These are phyloP conservation scores for Papilio glaucus DNA, from an alignment of 1,140 invertebrate genomes.

Conservation along the genomic window DNA sequence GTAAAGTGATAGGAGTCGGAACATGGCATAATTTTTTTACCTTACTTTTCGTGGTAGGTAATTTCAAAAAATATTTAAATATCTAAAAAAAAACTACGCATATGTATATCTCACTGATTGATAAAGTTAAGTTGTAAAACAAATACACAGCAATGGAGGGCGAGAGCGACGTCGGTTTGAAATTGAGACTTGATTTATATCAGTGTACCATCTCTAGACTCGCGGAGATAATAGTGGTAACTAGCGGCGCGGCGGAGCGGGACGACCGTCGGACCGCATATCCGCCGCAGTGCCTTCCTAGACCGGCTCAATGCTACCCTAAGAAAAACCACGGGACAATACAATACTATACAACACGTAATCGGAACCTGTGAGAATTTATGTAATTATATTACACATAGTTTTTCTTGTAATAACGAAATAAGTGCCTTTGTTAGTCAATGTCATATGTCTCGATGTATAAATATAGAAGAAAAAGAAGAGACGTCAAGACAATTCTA, in stretches of 20 bases:
- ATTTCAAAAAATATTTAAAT: neutral
- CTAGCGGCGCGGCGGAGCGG: conserved; percentile 64
- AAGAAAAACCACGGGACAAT: conserved; percentile 41
- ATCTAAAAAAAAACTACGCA: neutral
- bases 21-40: too few relatives aligned
- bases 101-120: too few relatives aligned
- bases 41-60: too few relatives aligned
- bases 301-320: conserved; percentile 50
- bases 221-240: conserved; percentile 73
- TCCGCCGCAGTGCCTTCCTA: conserved; percentile 74
- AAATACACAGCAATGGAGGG: conserved; percentile 11
- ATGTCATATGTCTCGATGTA: too few relatives aligned
- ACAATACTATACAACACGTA: conserved; percentile 2
- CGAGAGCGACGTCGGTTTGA: conserved; percentile 24
- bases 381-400: conserved; percentile 5
- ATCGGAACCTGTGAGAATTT: conserved; percentile 22
- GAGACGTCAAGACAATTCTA: too few relatives aligned
- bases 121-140: conserved; percentile 27
- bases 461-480: too few relatives aligned
- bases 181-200: conserved; percentile 40
- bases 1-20: too few relatives aligned
- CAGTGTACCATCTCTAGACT: conserved; percentile 61
- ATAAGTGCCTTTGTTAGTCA: too few relatives aligned
- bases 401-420: neutral
- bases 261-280: conserved; percentile 75